Base-by-base conservation (phyloP, 2,888 invertebrate species). In the Lacanobia wlatinum region DNA sequence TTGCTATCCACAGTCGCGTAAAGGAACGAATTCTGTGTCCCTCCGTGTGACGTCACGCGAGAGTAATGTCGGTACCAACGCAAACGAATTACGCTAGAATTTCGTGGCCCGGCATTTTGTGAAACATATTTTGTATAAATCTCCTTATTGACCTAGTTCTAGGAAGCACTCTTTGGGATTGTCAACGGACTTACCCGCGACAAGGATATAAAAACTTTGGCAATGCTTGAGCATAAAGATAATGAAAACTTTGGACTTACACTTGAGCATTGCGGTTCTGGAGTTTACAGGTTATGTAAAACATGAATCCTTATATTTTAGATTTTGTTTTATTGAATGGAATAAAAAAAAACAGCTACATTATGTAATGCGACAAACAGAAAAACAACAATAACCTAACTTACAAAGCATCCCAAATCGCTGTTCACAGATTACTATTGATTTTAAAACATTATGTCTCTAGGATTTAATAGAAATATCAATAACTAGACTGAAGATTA, bases 61-160 rank as follows among this genome's bases (percentile, higher is more conserved):
- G 73, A 74, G 83, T 80, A 78, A 84, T 84, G 69, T 63, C 59
- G 46, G 60, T 50, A 58, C 43, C 53, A 66, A 65, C 50, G 82
- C 80, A 73, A 82, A 82, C 69, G 80, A 80, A 80, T 80, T 80
- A 80, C 83, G 56, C 82, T 56, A 73, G 68, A 70, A 66, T 70
- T 78, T 80, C 62, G 78, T 55, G 52, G 56, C 50, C 53, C 60
- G 28, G 56, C 80, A 69, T 80, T 80, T 73, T 61, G 66, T 55
- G 78, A 73, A 82, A 73, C 78, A 82, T 82, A 73, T 80, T 80
- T 80, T 73, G 69, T 82, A 77, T 63, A 65, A 73, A 82, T 64
- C 73, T 61, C 34, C 66, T 70, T 73, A 78, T 78, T 78, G 73
- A 82, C 78, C 82, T 58, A 82, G 55, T 77, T 82, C 48, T 58